phyloP scores from a whole-genome alignment of 2,888 invertebrate species.

The Willowsia nigromaculata region DNA sequence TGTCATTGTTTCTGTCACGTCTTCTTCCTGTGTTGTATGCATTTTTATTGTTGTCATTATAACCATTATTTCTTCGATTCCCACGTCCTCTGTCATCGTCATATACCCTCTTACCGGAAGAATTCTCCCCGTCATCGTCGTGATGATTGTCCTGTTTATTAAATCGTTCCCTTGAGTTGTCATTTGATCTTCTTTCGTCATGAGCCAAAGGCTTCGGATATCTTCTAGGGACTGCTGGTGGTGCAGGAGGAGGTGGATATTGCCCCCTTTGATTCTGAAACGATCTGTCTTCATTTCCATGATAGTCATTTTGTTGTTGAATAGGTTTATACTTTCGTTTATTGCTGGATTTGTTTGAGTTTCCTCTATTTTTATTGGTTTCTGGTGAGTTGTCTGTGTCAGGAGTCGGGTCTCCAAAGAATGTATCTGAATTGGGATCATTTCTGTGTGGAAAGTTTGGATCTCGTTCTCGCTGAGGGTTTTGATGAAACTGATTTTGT shows the following conservation, averaged over 20 bases:
- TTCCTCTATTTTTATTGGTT: not conserved
- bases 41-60: conserved; percentile 17
- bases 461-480: not conserved
- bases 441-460: conserved; percentile 61
- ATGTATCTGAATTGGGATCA: conserved; percentile 76
- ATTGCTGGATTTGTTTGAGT: not conserved
- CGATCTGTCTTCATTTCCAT: conserved; percentile 60
- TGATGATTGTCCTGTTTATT: conserved; percentile 26
- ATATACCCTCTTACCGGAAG: not conserved
- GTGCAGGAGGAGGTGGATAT: conserved; percentile 37
- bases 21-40: not conserved
- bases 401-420: conserved; percentile 75
- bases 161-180: not conserved
- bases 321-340: conserved; percentile 9
- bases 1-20: not conserved
- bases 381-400: conserved; percentile 37
- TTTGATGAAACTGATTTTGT: conserved; percentile 4
- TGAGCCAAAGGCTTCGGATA: not conserved
- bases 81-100: not conserved
- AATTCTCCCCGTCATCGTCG: not conserved
- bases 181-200: conserved; percentile 1
- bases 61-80: not conserved
- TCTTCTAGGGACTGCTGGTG: not conserved
- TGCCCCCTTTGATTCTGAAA: conserved; percentile 40
- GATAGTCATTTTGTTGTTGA: conserved; percentile 65